These are phyloP conservation scores for Lagopus leucura DNA, from an alignment of 2,113 vertebrate genomes.

Conservation along the genomic window DNA sequence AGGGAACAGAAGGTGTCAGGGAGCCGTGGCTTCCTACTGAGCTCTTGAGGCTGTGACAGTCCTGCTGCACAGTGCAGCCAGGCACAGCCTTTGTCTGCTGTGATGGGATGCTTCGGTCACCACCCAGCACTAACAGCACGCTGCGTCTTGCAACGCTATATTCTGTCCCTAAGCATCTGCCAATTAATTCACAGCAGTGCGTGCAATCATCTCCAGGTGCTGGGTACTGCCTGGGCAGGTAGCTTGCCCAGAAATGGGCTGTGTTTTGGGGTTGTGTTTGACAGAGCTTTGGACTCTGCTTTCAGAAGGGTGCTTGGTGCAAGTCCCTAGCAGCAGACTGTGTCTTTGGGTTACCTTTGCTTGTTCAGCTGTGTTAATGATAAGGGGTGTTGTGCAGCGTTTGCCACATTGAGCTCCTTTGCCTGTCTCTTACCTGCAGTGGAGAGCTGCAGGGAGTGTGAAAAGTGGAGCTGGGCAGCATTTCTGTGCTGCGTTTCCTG, in stretches of 20 bases:
- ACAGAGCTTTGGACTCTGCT: background rate
- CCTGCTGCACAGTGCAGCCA: background rate
- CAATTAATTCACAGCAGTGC: background rate
- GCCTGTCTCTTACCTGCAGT: background rate
- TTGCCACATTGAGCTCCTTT: background rate
- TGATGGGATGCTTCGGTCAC: background rate
- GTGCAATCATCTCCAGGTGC: background rate
- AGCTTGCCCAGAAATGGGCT: background rate
- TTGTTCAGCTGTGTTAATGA: background rate
- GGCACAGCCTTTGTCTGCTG: background rate
- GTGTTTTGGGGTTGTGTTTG: background rate
- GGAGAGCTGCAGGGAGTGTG: background rate
- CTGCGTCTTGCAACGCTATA: fast-evolving
- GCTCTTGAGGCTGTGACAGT: background rate
- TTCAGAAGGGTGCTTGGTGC: background rate
- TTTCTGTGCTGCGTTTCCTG: background rate
- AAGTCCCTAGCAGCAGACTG: background rate
- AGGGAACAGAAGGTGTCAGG: background rate
- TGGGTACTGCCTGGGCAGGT: background rate
- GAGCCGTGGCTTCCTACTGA: background rate
- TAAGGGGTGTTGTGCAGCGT: background rate
- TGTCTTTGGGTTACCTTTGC: background rate
- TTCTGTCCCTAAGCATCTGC: background rate
- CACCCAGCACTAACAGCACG: background rate
- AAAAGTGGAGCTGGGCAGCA: background rate